phyloP scores from a whole-genome alignment of 2,888 invertebrate species.

The Drosophila niveifrons region DNA sequence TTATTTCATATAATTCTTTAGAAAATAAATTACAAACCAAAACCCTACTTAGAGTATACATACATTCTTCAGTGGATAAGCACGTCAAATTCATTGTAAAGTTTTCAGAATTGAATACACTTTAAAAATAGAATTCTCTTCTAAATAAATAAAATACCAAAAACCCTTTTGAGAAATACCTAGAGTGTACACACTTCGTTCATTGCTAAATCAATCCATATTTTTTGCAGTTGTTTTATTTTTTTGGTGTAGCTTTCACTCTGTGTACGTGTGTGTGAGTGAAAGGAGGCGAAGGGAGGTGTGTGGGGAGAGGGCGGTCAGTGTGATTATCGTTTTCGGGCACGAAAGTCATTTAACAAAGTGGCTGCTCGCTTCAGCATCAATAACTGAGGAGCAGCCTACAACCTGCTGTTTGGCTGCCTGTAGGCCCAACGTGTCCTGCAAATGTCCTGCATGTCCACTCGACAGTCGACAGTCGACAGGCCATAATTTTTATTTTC shows the following conservation, averaged over 20 bases:
- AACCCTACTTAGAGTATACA: no score
- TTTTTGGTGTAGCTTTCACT: constrained; percentile 9
- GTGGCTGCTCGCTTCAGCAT: constrained; percentile 59
- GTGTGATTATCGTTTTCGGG: constrained; percentile 62
- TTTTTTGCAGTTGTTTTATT: constrained; percentile 19
- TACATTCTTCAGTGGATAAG: no score
- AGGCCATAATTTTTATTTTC: constrained; percentile 44
- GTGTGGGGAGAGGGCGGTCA: constrained; percentile 20
- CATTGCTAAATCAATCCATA: not conserved
- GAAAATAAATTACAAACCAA: no score
- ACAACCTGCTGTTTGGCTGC: not conserved
- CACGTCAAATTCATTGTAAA: no score
- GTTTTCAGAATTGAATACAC: no score
- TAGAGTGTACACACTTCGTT: not conserved
- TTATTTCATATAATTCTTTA: no score
- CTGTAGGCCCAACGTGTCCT: constrained; percentile 12
- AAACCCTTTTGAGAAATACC: not conserved
- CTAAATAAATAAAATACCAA: no score
- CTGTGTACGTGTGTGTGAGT: constrained; percentile 2
- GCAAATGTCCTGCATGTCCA: not conserved
- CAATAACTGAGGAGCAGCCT: constrained; percentile 34
- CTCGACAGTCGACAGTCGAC: not conserved
- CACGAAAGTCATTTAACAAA: constrained; percentile 73
- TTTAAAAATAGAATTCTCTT: no score
- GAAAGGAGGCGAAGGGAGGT: not conserved